Evolutionary conservation across 2,888 invertebrate genomes (phyloP).

Genomic region (Mythimna albipuncta): DNA sequence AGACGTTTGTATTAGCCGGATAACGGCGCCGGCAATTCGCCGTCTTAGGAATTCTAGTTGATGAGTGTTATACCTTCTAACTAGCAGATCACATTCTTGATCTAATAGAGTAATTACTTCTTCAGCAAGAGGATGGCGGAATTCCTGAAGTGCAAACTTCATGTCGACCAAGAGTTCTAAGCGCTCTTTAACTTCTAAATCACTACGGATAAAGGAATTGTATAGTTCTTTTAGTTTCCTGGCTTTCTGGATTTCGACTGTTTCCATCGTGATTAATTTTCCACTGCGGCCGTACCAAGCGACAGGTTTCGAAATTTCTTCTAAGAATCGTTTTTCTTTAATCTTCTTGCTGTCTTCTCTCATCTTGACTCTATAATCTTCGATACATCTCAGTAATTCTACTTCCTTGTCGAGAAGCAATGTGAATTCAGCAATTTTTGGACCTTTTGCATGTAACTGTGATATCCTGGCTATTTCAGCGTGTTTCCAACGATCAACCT

Average conservation of each 20-base stretch:
- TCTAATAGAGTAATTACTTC: constrained; percentile 92
- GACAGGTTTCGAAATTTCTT: constrained; percentile 93
- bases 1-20: constrained; percentile 90
- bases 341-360: constrained; percentile 91
- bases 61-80: constrained; percentile 90
- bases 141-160: constrained; percentile 92
- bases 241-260: constrained; percentile 95
- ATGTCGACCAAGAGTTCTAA: constrained; percentile 93
- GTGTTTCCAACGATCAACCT: constrained; percentile 93
- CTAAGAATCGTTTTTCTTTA: constrained; percentile 92
- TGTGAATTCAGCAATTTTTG: constrained; percentile 93
- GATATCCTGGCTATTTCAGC: constrained; percentile 92
- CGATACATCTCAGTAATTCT: constrained; percentile 92
- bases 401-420: constrained; percentile 94
- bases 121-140: constrained; percentile 90
- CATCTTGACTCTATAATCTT: constrained; percentile 92
- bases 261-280: constrained; percentile 94
- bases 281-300: constrained; percentile 94
- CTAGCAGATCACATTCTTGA: constrained; percentile 93
- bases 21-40: constrained; percentile 91
- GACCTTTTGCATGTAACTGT: constrained; percentile 92
- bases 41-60: constrained; percentile 92
- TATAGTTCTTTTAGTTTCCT: constrained; percentile 94
- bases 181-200: constrained; percentile 91
- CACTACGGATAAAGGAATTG: constrained; percentile 91